Percentiles rank a stretch among this genome's conserved stretches.
These are phyloP conservation scores for Hystrix brachyura DNA, from an alignment of 2,113 vertebrate species.

Conservation along the genomic window DNA sequence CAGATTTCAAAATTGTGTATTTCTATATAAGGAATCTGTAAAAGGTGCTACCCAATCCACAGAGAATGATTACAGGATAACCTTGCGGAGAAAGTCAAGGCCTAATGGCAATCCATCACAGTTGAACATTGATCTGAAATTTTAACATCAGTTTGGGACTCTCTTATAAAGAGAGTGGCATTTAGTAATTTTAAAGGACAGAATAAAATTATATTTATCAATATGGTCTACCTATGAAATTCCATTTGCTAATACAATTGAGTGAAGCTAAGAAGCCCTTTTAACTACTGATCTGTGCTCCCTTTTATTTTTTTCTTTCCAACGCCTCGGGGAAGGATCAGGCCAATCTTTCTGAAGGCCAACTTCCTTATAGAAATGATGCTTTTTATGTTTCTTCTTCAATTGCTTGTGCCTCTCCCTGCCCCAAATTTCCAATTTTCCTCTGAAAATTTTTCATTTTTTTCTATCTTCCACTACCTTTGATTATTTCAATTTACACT, in stretches of 20 bases:
- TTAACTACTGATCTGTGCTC: not conserved
- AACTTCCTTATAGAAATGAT: not conserved
- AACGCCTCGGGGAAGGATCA: not conserved
- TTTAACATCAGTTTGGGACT: constrained; percentile 43
- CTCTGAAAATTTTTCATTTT: not conserved
- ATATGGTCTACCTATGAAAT: constrained; percentile 8
- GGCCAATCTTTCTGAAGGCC: not conserved
- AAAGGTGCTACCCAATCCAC: not conserved
- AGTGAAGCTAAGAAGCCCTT: constrained; percentile 16
- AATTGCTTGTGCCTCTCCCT: not conserved
- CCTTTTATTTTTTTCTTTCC: constrained; percentile 21
- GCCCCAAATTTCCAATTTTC: not conserved
- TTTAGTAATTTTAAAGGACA: constrained; percentile 50
- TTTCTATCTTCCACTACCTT: not conserved
- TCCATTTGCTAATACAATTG: constrained; percentile 38
- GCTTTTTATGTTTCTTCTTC: not conserved
- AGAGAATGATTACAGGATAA: not conserved
- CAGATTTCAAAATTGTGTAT: constrained; percentile 3
- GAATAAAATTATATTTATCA: constrained; percentile 56
- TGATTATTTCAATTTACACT: not conserved
- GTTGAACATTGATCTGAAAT: constrained; percentile 49
- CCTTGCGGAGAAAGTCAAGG: not conserved
- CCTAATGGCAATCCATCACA: not conserved
- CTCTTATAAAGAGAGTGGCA: constrained; percentile 16
- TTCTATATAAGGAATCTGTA: not conserved